phyloP scores from a whole-genome alignment of 2,797 vertebrate species.

The Champsocephalus gunnari region DNA sequence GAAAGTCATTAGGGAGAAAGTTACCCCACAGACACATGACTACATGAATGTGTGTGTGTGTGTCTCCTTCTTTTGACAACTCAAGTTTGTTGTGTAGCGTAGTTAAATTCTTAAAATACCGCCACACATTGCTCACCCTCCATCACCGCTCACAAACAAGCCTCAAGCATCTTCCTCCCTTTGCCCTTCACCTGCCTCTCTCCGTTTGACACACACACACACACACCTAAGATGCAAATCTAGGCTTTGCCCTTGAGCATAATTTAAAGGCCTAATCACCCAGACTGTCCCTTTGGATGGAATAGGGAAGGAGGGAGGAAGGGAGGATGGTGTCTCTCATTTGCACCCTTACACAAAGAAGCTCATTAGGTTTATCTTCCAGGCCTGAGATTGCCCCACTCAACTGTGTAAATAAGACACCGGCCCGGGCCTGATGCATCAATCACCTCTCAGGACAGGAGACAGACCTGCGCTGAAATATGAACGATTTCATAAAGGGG shows the following conservation, averaged over 20 bases:
- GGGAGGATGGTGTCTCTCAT: conserved; percentile 93
- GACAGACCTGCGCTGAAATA: conserved; percentile 77
- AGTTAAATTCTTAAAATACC: conserved; percentile 59
- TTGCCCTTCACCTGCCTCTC: conserved; percentile 86
- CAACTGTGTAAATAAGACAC: conserved; percentile 90
- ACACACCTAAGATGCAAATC: conserved; percentile 94
- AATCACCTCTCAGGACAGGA: conserved; percentile 81
- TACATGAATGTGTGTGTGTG: conserved; percentile 31
- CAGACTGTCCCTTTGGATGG: conserved; percentile 83
- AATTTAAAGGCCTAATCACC: conserved; percentile 99
- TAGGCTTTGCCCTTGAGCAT: conserved; percentile 99
- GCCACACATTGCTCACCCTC: conserved; percentile 57
- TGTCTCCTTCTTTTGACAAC: conserved; percentile 53
- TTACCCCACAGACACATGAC: conserved; percentile 77
- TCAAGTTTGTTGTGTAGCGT: conserved; percentile 71
- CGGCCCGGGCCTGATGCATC: conserved; percentile 73
- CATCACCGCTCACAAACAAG: conserved; percentile 74
- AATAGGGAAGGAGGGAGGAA: conserved; percentile 84
- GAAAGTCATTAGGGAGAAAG: conserved; percentile 77
- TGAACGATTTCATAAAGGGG: conserved; percentile 77
- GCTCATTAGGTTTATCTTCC: conserved; percentile 97
- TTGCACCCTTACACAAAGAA: conserved; percentile 98
- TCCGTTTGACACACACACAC: conserved; percentile 45
- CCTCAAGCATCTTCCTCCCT: conserved; percentile 66
- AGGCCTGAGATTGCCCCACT: conserved; percentile 91